These are phyloP conservation scores for Thinocorus orbignyianus DNA, from an alignment of 2,113 vertebrate genomes.

Conservation along the genomic window DNA sequence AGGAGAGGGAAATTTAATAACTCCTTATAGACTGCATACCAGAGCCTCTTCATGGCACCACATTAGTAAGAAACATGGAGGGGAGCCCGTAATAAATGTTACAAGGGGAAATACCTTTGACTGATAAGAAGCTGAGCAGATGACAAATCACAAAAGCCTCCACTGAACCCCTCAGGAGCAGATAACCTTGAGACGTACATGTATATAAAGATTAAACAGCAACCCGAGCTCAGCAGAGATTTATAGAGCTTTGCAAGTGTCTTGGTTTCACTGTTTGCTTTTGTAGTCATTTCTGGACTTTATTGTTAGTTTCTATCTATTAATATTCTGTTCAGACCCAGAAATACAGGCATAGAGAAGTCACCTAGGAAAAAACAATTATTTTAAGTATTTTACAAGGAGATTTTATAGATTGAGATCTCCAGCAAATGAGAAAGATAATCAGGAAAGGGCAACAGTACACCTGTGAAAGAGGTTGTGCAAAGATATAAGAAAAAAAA, in stretches of 20 bases:
- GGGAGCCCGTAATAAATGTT: conserved; percentile 46
- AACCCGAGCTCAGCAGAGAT: conserved; percentile 53
- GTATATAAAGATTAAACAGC: conserved; percentile 76
- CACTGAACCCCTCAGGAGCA: conserved; percentile 53
- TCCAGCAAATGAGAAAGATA: conserved; percentile 34
- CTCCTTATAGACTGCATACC: conserved; percentile 2
- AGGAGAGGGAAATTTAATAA: background rate
- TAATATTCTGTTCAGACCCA: conserved; percentile 52
- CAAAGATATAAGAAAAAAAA: conserved; percentile 37
- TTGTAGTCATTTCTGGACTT: conserved; percentile 72
- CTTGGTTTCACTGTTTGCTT: conserved; percentile 69
- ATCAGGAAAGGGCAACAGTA: conserved; percentile 37
- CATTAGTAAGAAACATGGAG: conserved; percentile 18
- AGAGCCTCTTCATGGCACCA: background rate
- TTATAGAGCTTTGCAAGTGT: conserved; percentile 70
- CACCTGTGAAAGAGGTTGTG: conserved; percentile 15
- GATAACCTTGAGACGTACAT: conserved; percentile 79
- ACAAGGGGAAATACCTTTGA: conserved; percentile 57
- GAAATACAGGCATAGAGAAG: conserved; percentile 28
- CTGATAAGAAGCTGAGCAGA: conserved; percentile 69
- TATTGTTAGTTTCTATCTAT: conserved; percentile 71
- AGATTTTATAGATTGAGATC: conserved; percentile 46
- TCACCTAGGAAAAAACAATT: conserved; percentile 1
- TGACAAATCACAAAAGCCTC: conserved; percentile 53
- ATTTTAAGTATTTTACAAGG: conserved; percentile 59